These are phyloP conservation scores for Rafetus swinhoei DNA, from an alignment of 2,113 vertebrate genomes.

Conservation along the genomic window DNA sequence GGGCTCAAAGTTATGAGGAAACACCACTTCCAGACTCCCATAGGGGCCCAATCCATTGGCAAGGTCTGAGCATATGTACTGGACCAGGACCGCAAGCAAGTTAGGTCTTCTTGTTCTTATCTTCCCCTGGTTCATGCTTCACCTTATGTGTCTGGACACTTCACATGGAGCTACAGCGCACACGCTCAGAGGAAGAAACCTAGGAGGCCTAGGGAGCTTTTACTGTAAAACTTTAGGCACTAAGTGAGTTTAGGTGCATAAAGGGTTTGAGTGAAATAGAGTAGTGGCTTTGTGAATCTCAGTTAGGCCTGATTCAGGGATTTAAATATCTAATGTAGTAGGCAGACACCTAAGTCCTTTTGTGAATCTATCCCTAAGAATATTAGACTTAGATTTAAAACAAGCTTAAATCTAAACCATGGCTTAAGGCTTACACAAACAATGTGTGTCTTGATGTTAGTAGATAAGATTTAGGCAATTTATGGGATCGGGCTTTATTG, in stretches of 20 bases:
- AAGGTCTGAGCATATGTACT: not conserved
- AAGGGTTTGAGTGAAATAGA: not conserved
- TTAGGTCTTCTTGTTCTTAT: not conserved
- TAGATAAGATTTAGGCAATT: constrained; percentile 53
- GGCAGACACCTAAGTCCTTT: not conserved
- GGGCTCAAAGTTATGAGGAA: not conserved
- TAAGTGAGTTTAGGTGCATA: not conserved
- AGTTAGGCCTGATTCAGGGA: not conserved
- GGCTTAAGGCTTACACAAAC: not conserved
- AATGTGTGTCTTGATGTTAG: constrained; percentile 11
- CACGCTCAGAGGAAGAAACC: not conserved
- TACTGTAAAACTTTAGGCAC: not conserved
- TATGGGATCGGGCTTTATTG: constrained; percentile 36
- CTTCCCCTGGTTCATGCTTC: not conserved
- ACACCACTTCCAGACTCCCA: not conserved
- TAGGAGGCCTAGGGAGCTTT: not conserved
- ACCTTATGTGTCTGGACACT: not conserved
- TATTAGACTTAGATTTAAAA: not conserved
- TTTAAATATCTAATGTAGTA: not conserved
- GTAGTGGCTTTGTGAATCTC: not conserved
- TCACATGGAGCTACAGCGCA: not conserved
- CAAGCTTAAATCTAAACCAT: not conserved
- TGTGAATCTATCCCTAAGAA: not conserved
- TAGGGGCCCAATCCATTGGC: not conserved
- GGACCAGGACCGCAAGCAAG: not conserved